These are phyloP conservation scores for Megaustenia siamemsis DNA, from an alignment of 2,888 invertebrate genomes.

Conservation along the genomic window DNA sequence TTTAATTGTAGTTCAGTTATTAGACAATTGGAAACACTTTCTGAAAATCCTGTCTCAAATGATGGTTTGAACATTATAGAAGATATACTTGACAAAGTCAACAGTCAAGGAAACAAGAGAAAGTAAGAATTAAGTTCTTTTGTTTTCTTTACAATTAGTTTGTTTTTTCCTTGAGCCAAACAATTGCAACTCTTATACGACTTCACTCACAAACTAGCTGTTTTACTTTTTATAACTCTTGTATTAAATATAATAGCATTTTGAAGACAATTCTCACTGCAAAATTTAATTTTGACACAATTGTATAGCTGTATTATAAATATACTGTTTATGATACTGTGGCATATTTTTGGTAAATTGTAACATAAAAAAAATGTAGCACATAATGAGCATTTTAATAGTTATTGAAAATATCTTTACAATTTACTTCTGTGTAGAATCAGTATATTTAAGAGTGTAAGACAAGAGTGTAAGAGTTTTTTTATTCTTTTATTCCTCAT, in stretches of 20 bases:
- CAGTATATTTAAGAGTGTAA: too few species aligned
- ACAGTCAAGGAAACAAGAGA: constrained; percentile 65
- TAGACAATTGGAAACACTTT: constrained; percentile 62
- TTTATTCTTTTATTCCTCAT: too few species aligned
- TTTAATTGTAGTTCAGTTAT: constrained; percentile 30
- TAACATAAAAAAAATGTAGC: too few species aligned
- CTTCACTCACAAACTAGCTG: too few species aligned
- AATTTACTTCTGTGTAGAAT: too few species aligned
- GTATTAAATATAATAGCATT: neutral
- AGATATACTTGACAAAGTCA: constrained; percentile 65
- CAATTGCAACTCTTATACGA: too few species aligned
- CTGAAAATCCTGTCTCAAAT: constrained; percentile 61
- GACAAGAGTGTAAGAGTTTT: too few species aligned
- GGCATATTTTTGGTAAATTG: too few species aligned
- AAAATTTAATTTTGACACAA: neutral
- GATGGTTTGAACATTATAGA: constrained; percentile 66
- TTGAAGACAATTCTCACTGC: neutral
- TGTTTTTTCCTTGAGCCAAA: neutral
- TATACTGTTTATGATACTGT: too few species aligned
- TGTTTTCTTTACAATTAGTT: neutral
- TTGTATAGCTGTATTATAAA: neutral
- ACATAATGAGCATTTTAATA: too few species aligned
- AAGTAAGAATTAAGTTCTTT: constrained; percentile 55
- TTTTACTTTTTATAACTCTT: too few species aligned
- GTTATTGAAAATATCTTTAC: too few species aligned